Evolutionary conservation across 1,140 invertebrate genomes (phyloP), one percentile per base, ranked within the genome.

Genomic region (Drosophila albomicans): DNA sequence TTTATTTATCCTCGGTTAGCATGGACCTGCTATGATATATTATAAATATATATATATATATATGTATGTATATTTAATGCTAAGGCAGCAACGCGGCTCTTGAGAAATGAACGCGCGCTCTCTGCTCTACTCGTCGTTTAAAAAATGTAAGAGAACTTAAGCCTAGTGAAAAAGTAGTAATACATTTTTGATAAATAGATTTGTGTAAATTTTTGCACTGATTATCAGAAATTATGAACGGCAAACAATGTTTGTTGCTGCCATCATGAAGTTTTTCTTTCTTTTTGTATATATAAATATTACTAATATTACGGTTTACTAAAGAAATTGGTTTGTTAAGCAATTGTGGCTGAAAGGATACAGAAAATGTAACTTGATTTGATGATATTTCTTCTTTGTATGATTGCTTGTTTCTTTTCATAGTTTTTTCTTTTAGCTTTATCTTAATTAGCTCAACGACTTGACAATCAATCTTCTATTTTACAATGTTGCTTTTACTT

Each of bases 131-230:
- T 72, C 63, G 57, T n/a, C 35, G 28, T 43, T 78, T 84, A 79
- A 75, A 79, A 75, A 88, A 75, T 72, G 61, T 87, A 89, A 75
- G 70, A 78, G 66, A 88, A 84, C 84, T 87, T 87, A 87, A 80
- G 41, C 68, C 85, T 87, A 87, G 69, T 71, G 71, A 82, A 88
- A 77, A 66, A 59, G 51, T 87, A 78, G 72, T 86, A 86, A 88
- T 86, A 86, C 84, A 86, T 71, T 70, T 63, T 63, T 69, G 48
- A 67, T 72, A 62, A 74, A 63, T 65, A 72, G 52, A 71, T 68
- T 86, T 72, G 57, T 63, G 71, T 78, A 63, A 43, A n/a, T 46
- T 82, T 82, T 87, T 84, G 80, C 84, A 88, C 77, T 88, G 82
- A 87, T 87, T 88, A 87, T 87, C 84, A 78, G 77, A 86, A 65